These are phyloP conservation scores for Nasonia vitripennis DNA, from an alignment of 1,140 invertebrate genomes.

Conservation along the genomic window DNA sequence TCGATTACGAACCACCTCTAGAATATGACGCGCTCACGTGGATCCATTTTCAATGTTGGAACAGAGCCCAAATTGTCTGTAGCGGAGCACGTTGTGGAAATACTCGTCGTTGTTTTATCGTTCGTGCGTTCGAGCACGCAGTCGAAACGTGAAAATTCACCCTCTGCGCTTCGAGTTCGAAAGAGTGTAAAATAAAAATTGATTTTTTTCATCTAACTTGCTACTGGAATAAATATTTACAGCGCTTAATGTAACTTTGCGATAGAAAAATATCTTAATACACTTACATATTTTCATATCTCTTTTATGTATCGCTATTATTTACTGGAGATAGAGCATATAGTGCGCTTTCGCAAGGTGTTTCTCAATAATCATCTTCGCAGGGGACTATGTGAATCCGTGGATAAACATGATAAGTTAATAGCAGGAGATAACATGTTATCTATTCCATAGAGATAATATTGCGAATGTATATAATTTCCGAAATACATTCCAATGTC, in stretches of 20 bases:
- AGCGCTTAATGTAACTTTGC: no score
- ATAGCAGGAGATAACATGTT: background rate
- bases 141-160: background rate
- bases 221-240: background rate
- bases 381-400: conserved; percentile 1
- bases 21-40: background rate
- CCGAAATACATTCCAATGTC: no score
- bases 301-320: background rate
- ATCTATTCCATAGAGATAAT: background rate
- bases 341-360: background rate
- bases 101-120: no score
- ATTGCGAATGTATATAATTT: no score
- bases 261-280: no score
- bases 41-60: background rate
- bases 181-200: background rate
- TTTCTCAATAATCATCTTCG: conserved; percentile 13
- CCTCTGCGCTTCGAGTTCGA: background rate
- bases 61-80: background rate
- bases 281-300: background rate
- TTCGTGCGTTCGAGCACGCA: background rate
- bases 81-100: background rate
- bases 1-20: background rate
- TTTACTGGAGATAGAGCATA: background rate
- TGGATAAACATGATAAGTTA: background rate
- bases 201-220: background rate